phyloP scores from a whole-genome alignment of 1,140 invertebrate species.

The Ectropis grisescens region DNA sequence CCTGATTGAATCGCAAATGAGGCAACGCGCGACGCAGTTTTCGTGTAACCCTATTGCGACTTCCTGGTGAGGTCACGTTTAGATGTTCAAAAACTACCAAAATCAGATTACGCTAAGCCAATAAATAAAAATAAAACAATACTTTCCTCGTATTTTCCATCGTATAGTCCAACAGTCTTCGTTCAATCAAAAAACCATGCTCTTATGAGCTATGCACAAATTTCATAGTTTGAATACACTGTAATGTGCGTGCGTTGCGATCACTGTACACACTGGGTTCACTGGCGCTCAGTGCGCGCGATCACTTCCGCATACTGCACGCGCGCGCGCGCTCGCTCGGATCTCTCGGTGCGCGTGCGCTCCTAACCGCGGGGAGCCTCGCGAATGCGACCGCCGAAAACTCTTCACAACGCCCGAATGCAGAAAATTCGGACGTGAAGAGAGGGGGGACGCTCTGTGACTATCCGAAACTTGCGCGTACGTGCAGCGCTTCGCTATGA shows the following conservation, averaged over 20 bases:
- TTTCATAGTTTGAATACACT: conserved; percentile 61
- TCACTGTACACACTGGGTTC: conserved; percentile 50
- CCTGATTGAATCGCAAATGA: conserved; percentile 34
- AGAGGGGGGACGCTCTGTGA: conserved; percentile 66
- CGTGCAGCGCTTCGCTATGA: conserved; percentile 65
- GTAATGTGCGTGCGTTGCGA: conserved; percentile 29
- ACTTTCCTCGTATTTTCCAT: conserved; percentile 65
- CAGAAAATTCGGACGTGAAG: conserved; percentile 66
- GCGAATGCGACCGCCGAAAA: conserved; percentile 67
- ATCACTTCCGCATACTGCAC: conserved; percentile 65
- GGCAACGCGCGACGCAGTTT: conserved; percentile 17
- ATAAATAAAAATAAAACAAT: conserved; percentile 41
- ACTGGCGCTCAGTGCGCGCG: conserved; percentile 35
- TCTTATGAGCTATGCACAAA: conserved; percentile 45
- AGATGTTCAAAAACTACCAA: too few species aligned
- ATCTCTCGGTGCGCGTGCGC: conserved; percentile 11
- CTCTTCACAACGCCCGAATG: conserved; percentile 56
- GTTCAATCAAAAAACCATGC: conserved; percentile 50
- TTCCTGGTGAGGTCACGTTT: conserved; percentile 19
- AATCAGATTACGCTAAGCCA: too few species aligned
- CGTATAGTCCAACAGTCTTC: conserved; percentile 54
- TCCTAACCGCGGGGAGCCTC: conserved; percentile 29
- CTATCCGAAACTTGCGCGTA: conserved; percentile 64
- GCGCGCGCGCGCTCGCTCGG: conserved; percentile 34
- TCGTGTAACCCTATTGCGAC: conserved; percentile 6